Base-by-base conservation (phyloP, 2,113 vertebrate species). In the Centropus bengalensis region DNA sequence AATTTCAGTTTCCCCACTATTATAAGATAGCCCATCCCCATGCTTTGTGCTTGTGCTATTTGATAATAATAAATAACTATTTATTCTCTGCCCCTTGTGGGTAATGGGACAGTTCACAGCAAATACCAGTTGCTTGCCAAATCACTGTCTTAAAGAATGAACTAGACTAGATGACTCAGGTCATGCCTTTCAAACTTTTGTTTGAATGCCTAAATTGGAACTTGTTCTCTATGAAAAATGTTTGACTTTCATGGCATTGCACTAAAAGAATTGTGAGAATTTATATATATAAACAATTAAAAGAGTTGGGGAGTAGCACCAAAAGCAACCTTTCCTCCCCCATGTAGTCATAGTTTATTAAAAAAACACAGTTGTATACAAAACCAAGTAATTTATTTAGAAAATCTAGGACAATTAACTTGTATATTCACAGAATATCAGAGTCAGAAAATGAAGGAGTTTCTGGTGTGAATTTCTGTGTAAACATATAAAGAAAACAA, bases 361-460 rank as follows among this genome's bases (percentile, higher is more conserved):
- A 93, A 89, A 52, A 79, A 36, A 4, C 33, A 47, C 52, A 74
- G 54, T 2, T 54, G 26, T 33, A 69, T 91, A 85, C 19, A 93
- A 96, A 95, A 3, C 14, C 27, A 91, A 89, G 44, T 47, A 51
- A 69, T 96, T 96, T 95, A 94, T 94, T 96, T 89, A 92, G 59
- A 93, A 94, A 95, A 91, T 69, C 20, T 70, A 42, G 16, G 92
- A 79, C 52, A 68, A 59, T 88, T 88, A 59, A 91, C 42, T 69
- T 79, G 26, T 66, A 63, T 85, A 79, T 56, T 73, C 54, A 77
- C 4, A 82, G 19, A 83, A 91, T 74, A 88, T 40, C 42, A 91
- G 44, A 94, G 71, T 79, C 63, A 92, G 64, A 71, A 92, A 92
- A 91, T 16, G 15, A 18, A 20, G 64, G 47, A 67, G 74, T 70